Evolutionary conservation across 2,113 vertebrate genomes (phyloP).

Genomic region (Pygoscelis antarcticus): DNA sequence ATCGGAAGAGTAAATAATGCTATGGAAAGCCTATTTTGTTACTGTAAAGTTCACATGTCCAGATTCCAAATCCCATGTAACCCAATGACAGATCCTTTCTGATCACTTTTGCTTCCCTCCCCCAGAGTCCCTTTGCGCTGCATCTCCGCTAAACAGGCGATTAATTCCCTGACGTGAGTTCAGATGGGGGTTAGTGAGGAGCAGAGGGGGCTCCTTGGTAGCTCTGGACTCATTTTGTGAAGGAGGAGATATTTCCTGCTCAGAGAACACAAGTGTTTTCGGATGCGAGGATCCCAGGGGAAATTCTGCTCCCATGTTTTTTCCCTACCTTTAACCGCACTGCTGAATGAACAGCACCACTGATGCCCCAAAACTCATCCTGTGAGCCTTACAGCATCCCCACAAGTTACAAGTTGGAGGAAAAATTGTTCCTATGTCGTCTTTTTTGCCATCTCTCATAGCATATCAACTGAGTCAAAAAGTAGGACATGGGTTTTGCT

Average conservation of each 20-base stretch:
- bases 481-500: neutral
- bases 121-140: neutral
- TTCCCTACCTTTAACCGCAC: neutral
- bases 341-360: neutral
- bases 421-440: neutral
- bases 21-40: neutral
- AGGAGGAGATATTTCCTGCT: neutral
- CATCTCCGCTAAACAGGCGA: neutral
- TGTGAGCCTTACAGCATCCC: neutral
- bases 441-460: neutral
- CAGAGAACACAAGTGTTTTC: fast-evolving
- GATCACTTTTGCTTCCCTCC: neutral
- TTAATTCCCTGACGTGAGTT: neutral
- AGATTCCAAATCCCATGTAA: neutral
- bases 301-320: neutral
- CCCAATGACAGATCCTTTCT: neutral
- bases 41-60: neutral
- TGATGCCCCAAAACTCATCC: neutral
- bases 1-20: slow-evolving; percentile 22
- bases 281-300: neutral
- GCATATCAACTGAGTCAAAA: neutral
- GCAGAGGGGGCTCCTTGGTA: neutral
- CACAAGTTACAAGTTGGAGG: neutral
- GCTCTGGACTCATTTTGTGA: neutral
- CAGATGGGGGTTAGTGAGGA: neutral